Conservation (phyloP, 2,888 invertebrate species). For the Amphipyra tragopoginis region DNA sequence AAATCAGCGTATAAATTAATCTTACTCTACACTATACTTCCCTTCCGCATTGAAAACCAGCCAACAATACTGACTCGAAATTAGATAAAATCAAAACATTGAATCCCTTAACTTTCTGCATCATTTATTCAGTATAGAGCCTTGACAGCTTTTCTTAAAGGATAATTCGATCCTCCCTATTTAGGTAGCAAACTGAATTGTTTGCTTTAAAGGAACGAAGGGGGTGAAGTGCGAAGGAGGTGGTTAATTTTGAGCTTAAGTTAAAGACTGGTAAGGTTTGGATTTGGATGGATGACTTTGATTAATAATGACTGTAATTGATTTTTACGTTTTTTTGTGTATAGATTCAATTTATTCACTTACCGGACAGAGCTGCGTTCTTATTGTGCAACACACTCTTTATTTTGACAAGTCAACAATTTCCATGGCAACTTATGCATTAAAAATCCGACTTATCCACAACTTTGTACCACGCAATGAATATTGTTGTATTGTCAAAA, state of each 20-base stretch:
- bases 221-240: background rate
- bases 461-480: too few relatives aligned
- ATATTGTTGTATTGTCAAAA: too few relatives aligned
- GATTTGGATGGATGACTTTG: background rate
- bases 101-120: constrained; percentile 27
- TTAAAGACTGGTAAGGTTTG: background rate
- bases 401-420: too few relatives aligned
- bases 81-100: constrained; percentile 39
- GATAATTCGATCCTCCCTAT: constrained; percentile 34
- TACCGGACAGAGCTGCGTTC: too few relatives aligned
- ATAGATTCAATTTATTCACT: too few relatives aligned
- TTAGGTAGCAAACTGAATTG: constrained; percentile 32
- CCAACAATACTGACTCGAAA: constrained; percentile 14
- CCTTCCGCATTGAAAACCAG: background rate
- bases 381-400: too few relatives aligned
- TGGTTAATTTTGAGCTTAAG: too few relatives aligned
- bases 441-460: too few relatives aligned
- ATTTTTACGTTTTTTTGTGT: too few relatives aligned
- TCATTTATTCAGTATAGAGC: constrained; percentile 35
- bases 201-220: constrained; percentile 21
- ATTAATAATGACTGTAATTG: too few relatives aligned
- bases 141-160: constrained; percentile 29
- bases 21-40: background rate
- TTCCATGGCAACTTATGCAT: too few relatives aligned
- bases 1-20: constrained; percentile 3